These are phyloP conservation scores for Mormyrus iriodes DNA, from an alignment of 2,113 vertebrate genomes.

Conservation along the genomic window DNA sequence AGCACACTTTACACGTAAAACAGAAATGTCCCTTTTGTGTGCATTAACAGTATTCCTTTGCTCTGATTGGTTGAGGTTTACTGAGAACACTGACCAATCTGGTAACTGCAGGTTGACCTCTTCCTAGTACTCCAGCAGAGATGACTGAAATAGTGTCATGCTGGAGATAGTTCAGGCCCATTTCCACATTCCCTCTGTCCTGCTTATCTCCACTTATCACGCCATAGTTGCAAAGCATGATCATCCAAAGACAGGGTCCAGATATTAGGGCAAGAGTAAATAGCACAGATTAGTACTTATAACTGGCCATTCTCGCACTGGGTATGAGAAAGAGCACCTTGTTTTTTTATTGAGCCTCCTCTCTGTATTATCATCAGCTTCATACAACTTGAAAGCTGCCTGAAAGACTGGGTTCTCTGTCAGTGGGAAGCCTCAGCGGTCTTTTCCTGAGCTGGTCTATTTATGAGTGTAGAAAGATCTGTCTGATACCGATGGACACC, in stretches of 20 bases:
- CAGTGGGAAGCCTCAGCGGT: neutral
- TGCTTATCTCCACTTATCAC: neutral
- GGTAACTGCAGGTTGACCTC: neutral
- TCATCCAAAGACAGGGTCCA: neutral
- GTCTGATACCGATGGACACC: neutral
- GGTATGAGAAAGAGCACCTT: neutral
- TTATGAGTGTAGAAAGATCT: neutral
- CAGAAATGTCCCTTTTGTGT: neutral
- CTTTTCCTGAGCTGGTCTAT: conserved; percentile 1
- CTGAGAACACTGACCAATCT: neutral
- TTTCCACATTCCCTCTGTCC: neutral
- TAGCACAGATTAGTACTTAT: neutral
- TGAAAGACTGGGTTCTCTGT: neutral
- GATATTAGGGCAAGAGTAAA: neutral
- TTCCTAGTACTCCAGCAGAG: neutral
- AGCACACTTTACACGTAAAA: neutral
- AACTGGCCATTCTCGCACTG: neutral
- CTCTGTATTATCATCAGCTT: neutral
- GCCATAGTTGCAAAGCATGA: neutral
- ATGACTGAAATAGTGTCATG: neutral
- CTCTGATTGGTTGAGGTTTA: neutral
- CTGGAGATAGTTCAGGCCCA: neutral
- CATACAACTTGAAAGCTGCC: neutral
- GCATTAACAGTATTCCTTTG: neutral
- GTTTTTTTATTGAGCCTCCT: neutral